These are phyloP conservation scores for Rhingia campestris DNA, from an alignment of 2,888 invertebrate species.

Conservation along the genomic window DNA sequence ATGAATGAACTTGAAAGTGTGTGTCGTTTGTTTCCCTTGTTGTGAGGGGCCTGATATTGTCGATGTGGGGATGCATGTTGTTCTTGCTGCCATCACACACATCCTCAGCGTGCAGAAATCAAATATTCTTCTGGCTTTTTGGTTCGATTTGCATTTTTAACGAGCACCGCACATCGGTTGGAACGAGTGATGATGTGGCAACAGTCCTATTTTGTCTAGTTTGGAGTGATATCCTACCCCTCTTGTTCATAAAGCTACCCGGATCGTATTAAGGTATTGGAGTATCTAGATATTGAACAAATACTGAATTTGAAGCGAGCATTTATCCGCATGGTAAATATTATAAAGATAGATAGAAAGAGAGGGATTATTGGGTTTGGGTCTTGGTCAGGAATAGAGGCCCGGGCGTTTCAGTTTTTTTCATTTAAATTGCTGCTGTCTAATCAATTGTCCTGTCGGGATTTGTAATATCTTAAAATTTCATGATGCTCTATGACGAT, in stretches of 20 bases:
- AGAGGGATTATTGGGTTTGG: background rate
- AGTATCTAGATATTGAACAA: slow-evolving; percentile 68
- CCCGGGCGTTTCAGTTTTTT: background rate
- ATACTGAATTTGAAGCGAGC: slow-evolving; percentile 51
- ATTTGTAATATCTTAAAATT: slow-evolving; percentile 66
- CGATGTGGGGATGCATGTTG: slow-evolving; percentile 19
- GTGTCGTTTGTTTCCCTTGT: slow-evolving; percentile 34
- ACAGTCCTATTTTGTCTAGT: slow-evolving; percentile 2
- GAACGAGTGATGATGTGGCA: slow-evolving; percentile 37
- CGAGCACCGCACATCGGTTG: slow-evolving; percentile 33
- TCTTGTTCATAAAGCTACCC: background rate
- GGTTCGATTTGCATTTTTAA: slow-evolving; percentile 74
- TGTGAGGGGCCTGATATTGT: background rate
- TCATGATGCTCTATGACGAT: slow-evolving; percentile 47
- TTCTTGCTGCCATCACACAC: slow-evolving; percentile 39
- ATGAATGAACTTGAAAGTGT: slow-evolving; percentile 64
- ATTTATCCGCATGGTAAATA: slow-evolving; percentile 66
- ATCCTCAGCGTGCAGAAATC: slow-evolving; percentile 57
- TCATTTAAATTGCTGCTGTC: slow-evolving; percentile 8
- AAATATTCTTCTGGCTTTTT: slow-evolving; percentile 74
- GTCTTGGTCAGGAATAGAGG: background rate
- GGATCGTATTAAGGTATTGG: slow-evolving; percentile 25
- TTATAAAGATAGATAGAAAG: slow-evolving; percentile 52
- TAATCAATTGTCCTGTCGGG: slow-evolving; percentile 70
- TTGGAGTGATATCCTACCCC: background rate